Percentiles rank a stretch among this genome's conserved stretches.
phyloP scores from a whole-genome alignment of 2,888 invertebrate species.

The Anthoptus insignis region DNA sequence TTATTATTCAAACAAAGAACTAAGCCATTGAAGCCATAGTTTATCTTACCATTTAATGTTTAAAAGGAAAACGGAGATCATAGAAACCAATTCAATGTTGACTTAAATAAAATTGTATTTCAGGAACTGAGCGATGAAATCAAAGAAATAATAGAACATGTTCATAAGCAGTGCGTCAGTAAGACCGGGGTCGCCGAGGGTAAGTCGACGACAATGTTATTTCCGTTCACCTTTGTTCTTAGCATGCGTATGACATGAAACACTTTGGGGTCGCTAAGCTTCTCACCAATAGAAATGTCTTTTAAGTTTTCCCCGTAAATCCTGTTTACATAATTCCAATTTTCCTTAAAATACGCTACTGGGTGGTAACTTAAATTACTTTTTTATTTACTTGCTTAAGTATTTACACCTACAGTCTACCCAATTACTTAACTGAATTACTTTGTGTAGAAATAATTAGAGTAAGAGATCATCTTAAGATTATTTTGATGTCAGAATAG shows the following conservation, averaged over 20 bases:
- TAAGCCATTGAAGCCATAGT: no score
- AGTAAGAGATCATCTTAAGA: no score
- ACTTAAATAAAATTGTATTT: slow-evolving; percentile 57
- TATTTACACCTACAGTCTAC: no score
- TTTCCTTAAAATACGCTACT: no score
- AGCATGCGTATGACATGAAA: slow-evolving; percentile 71
- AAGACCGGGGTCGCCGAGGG: slow-evolving; percentile 82
- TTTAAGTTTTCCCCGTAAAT: background rate
- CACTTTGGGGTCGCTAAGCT: slow-evolving; percentile 58
- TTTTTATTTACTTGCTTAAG: no score
- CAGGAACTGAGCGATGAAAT: slow-evolving; percentile 84
- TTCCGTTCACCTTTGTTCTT: slow-evolving; percentile 74
- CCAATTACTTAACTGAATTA: no score
- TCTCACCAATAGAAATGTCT: slow-evolving; percentile 18
- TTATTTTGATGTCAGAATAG: no score
- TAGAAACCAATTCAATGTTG: slow-evolving; percentile 41
- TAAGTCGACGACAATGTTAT: slow-evolving; percentile 74
- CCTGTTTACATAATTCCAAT: background rate
- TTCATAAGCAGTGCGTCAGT: slow-evolving; percentile 81
- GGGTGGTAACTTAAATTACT: no score
- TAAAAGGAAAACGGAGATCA: background rate
- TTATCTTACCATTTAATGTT: no score
- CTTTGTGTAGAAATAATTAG: no score
- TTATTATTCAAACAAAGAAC: no score
- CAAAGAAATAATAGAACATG: slow-evolving; percentile 81